Conservation (phyloP, 2,888 invertebrate genomes). For the Polyommatus iphigenia region DNA sequence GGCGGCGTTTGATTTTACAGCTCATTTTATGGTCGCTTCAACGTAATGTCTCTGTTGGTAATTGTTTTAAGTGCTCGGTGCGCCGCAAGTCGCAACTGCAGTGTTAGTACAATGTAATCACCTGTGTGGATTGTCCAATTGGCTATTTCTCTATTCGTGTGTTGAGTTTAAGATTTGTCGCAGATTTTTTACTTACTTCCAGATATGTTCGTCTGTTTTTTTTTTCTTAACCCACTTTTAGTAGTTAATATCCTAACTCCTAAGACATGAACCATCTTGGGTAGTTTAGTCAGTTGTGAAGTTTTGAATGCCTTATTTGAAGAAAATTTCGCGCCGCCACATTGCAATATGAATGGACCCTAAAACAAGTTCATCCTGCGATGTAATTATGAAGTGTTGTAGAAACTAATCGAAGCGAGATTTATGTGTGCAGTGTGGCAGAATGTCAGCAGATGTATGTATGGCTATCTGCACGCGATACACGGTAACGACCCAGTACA, state of each 20-base stretch:
- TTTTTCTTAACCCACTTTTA: not conserved
- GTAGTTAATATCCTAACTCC: not conserved
- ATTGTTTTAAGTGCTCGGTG: conserved; percentile 40
- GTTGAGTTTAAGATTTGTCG: not conserved
- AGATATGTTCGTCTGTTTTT: not conserved
- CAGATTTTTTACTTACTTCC: too few species aligned
- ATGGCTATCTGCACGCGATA: not conserved
- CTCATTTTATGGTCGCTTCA: conserved; percentile 54
- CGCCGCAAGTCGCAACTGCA: conserved; percentile 38
- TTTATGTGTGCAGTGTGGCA: not conserved
- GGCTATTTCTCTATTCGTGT: not conserved
- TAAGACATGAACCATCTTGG: too few species aligned
- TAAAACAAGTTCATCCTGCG: not conserved
- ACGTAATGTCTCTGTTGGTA: conserved; percentile 44
- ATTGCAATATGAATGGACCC: not conserved
- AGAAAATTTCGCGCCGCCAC: too few species aligned
- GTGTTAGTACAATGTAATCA: conserved; percentile 35
- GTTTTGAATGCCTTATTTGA: too few species aligned
- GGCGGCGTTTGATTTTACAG: conserved; percentile 50
- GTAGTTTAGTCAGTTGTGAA: too few species aligned
- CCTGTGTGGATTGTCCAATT: conserved; percentile 20
- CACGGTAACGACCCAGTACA: too few species aligned
- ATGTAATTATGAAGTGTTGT: not conserved
- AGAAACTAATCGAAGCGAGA: conserved; percentile 5
- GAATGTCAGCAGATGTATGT: not conserved